phyloP scores from a whole-genome alignment of 2,113 vertebrate species.

The Pagrus major region DNA sequence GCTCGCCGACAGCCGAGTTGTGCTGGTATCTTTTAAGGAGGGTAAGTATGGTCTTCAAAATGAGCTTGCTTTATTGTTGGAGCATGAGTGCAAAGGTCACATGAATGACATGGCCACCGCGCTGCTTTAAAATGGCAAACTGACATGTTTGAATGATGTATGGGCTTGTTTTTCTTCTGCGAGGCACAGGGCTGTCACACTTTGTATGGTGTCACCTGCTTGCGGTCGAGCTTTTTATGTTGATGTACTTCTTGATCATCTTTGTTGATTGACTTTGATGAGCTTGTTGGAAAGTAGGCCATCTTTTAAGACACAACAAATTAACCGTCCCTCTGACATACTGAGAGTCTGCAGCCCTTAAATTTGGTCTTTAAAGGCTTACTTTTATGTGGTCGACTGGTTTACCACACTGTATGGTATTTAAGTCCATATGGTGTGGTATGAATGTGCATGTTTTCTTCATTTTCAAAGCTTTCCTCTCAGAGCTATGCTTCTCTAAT shows the following conservation, averaged over 20 bases:
- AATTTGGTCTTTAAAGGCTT: slow-evolving; percentile 50
- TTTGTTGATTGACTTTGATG: slow-evolving; percentile 42
- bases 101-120: background rate
- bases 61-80: slow-evolving; percentile 33
- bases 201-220: slow-evolving; percentile 45
- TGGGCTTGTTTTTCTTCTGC: slow-evolving; percentile 2
- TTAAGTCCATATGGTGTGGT: slow-evolving; percentile 36
- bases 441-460: slow-evolving; percentile 63
- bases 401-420: slow-evolving; percentile 45
- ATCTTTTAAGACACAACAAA: slow-evolving; percentile 36
- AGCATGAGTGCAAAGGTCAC: slow-evolving; percentile 32
- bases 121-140: slow-evolving; percentile 38
- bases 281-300: slow-evolving; percentile 26
- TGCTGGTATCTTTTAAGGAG: slow-evolving; percentile 90
- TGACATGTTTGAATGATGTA: slow-evolving; percentile 24
- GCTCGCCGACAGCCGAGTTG: slow-evolving; percentile 85
- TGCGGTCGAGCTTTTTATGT: slow-evolving; percentile 41
- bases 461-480: slow-evolving; percentile 48
- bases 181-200: slow-evolving; percentile 25
- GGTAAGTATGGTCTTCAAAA: slow-evolving; percentile 82
- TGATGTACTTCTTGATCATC: slow-evolving; percentile 13
- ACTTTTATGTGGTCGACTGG: slow-evolving; percentile 57
- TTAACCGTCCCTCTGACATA: slow-evolving; percentile 25
- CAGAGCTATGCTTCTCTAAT: slow-evolving; percentile 53
- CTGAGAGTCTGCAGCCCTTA: slow-evolving; percentile 55